Percentiles rank a stretch among this genome's conserved stretches.
Evolutionary conservation across 2,888 invertebrate species (phyloP).

Genomic region (Entomobrya proxima): DNA sequence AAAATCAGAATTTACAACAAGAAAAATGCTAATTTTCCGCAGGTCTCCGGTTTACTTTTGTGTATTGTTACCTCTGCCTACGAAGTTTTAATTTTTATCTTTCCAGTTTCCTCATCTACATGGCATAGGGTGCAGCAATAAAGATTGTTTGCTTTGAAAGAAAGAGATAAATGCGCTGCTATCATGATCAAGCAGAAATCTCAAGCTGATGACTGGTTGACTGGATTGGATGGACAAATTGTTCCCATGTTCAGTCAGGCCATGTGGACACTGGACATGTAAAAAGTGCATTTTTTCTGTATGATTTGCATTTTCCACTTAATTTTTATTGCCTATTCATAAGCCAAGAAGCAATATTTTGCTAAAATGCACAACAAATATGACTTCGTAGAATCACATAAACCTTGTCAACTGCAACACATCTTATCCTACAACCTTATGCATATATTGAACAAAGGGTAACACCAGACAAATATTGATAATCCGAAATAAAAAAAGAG

Average conservation of each 20-base stretch:
- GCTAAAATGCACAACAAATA: not conserved
- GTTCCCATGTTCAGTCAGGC: not conserved
- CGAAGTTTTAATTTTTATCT: not conserved
- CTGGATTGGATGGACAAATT: conserved; percentile 6
- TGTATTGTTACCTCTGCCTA: not conserved
- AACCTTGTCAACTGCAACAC: not conserved
- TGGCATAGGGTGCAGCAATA: conserved; percentile 13
- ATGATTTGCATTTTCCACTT: conserved; percentile 30
- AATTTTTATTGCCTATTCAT: conserved; percentile 18
- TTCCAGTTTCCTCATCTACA: not conserved
- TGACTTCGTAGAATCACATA: not conserved
- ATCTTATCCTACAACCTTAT: too few relatives aligned
- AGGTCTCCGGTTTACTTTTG: too few relatives aligned
- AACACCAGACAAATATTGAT: too few relatives aligned
- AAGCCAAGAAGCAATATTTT: conserved; percentile 2
- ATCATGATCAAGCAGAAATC: conserved; percentile 24
- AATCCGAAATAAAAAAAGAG: too few relatives aligned
- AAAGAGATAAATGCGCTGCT: conserved; percentile 19
- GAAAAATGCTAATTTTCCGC: too few relatives aligned
- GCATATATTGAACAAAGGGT: too few relatives aligned
- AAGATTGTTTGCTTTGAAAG: conserved; percentile 1
- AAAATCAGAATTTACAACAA: too few relatives aligned
- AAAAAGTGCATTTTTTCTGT: conserved; percentile 6
- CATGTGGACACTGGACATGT: too few relatives aligned
- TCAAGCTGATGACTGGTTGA: conserved; percentile 16